Evolutionary conservation across 2,888 invertebrate genomes (phyloP).

Genomic region (Deilephila elpenor): DNA sequence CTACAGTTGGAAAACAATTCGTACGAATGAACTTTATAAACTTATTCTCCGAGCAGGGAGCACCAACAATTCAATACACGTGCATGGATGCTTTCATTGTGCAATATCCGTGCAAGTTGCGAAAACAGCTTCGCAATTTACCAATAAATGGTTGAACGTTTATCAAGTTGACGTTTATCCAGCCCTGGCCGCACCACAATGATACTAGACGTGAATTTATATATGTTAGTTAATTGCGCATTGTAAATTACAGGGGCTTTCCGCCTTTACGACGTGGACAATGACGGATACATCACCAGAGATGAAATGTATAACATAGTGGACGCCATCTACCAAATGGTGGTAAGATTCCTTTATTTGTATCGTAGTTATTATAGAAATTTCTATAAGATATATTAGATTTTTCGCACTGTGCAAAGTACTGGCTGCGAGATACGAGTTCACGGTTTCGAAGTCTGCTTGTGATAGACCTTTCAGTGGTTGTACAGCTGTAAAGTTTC

Average conservation of each 20-base stretch:
- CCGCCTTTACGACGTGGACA: slow-evolving; percentile 97
- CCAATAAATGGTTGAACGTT: slow-evolving; percentile 24
- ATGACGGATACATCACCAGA: slow-evolving; percentile 97
- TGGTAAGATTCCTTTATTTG: slow-evolving; percentile 88
- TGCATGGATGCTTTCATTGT: background rate
- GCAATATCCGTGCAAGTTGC: slow-evolving; percentile 13
- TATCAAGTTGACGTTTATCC: slow-evolving; percentile 37
- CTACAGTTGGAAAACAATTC: background rate
- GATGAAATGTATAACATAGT: slow-evolving; percentile 99
- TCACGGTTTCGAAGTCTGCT: too few species aligned
- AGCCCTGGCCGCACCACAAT: slow-evolving; percentile 24
- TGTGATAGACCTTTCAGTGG: too few species aligned
- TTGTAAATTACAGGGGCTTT: slow-evolving; percentile 92
- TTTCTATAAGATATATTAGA: too few species aligned
- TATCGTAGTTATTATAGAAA: too few species aligned
- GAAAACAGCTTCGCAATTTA: slow-evolving; percentile 20
- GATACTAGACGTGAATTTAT: slow-evolving; percentile 34
- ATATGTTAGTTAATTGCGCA: slow-evolving; percentile 32
- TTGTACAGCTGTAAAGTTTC: too few species aligned
- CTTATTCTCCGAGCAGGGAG: background rate
- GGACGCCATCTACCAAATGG: slow-evolving; percentile 99
- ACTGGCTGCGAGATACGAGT: too few species aligned
- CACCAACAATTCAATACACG: background rate
- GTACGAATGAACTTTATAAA: background rate
- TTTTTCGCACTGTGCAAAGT: too few species aligned